Evolutionary conservation across 2,113 vertebrate species (phyloP), one percentile per base, ranked within the genome.

Genomic region (Carettochelys insculpta): DNA sequence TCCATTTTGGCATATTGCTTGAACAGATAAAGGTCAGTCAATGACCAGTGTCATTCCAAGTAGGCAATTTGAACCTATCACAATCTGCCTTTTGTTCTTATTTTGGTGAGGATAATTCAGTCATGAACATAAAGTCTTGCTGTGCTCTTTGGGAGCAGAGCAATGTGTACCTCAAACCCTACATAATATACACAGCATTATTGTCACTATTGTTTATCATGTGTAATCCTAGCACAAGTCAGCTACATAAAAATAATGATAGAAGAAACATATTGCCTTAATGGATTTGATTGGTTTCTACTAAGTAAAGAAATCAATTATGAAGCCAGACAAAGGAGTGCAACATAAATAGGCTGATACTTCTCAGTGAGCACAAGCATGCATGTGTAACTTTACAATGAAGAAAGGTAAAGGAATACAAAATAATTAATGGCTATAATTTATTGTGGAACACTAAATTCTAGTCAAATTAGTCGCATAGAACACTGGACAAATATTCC

Each of bases 391-490:
- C 19, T 85, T 52, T 51, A 76, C 48, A 83, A 20, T 73, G 54
- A 91, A 90, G 92, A 78, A 81, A 77, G 54, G 88, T 58, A 85
- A 90, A 61, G 34, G 48, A 90, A 56, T 87, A 90, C 22, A 81
- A 65, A 88, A 85, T 3, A 61, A 85, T 88, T 89, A 85, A 65
- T 73, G 87, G 92, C 92, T 96, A 96, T 96, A 93, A 58, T 97
- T 97, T 97, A 97, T 97, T 97, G 88, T 43, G 48, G 85, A 94
- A 93, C 90, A 94, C 65, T 76, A 91, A 82, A 91, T 80, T 91
- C 43, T 77, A 94, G 83, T 93, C 88, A 96, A 81, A 25, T 13
- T 61, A 89, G 65, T 94, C 77, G 92, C 89, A 81, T 51, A 47
- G 77, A 43, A 48, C 25, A 94, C 65, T 13, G 80, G 89, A 90